These are phyloP conservation scores for Tringa solitaria DNA, from an alignment of 2,113 vertebrate species.

Conservation along the genomic window DNA sequence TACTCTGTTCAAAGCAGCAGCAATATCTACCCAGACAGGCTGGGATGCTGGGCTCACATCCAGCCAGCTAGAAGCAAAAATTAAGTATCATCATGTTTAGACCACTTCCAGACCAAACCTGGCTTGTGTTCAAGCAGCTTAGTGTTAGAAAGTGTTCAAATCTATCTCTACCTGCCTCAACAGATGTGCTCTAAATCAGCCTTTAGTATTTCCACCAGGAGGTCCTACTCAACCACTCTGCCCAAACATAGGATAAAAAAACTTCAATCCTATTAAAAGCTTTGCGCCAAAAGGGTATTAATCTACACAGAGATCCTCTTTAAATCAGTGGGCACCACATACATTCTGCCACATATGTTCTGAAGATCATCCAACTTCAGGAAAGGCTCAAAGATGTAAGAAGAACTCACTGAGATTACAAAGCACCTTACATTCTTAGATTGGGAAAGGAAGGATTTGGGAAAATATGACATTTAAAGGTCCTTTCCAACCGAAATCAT, in stretches of 20 bases:
- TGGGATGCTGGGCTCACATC: neutral
- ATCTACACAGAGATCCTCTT: neutral
- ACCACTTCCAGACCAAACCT: neutral
- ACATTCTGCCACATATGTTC: neutral
- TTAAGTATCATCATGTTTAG: neutral
- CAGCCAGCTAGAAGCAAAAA: neutral
- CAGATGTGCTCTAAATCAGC: neutral
- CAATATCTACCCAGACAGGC: neutral
- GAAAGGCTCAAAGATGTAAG: neutral
- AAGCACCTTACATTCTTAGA: neutral
- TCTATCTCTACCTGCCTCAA: neutral
- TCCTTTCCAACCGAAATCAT: neutral
- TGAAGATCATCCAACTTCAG: neutral
- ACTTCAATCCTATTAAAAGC: neutral
- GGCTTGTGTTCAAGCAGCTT: neutral
- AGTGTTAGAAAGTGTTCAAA: neutral
- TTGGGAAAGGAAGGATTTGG: neutral
- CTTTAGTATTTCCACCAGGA: neutral
- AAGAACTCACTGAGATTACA: neutral
- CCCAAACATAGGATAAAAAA: rapidly evolving
- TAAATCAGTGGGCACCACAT: neutral
- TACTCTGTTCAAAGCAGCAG: neutral
- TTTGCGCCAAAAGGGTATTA: neutral
- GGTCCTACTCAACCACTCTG: neutral
- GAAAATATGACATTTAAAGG: neutral